Evolutionary conservation across 2,113 vertebrate species (phyloP).

Genomic region (Hemibagrus wyckioides): DNA sequence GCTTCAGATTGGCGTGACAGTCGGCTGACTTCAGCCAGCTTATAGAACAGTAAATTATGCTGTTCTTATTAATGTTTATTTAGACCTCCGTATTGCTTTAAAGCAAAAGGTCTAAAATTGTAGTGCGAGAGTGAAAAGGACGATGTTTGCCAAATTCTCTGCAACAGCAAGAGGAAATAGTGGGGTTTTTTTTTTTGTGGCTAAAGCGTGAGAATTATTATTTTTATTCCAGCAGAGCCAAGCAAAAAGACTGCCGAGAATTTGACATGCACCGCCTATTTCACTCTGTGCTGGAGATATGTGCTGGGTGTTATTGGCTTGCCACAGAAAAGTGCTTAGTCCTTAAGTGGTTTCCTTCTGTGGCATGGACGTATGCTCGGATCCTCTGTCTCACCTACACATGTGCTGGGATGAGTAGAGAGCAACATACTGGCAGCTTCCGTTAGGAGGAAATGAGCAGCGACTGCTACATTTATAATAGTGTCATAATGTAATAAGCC

Average conservation of each 20-base stretch:
- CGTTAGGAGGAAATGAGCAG: conserved; percentile 18
- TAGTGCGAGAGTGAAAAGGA: not conserved
- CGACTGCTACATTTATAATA: not conserved
- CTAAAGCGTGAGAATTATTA: not conserved
- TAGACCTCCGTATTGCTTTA: not conserved
- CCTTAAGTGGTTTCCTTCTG: conserved; percentile 34
- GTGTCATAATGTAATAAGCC: conserved; percentile 1
- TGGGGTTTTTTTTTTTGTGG: not conserved
- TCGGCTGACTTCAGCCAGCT: not conserved
- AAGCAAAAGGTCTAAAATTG: not conserved
- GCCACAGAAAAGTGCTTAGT: conserved; percentile 29
- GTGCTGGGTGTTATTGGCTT: conserved; percentile 4
- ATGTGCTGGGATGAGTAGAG: not conserved
- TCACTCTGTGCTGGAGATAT: not conserved
- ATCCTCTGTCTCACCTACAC: not conserved
- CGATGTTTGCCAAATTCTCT: not conserved
- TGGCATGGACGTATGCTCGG: not conserved
- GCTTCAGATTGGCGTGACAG: not conserved
- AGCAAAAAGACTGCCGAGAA: not conserved
- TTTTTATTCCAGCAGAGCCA: not conserved
- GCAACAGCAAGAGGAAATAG: not conserved
- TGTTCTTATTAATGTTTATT: not conserved
- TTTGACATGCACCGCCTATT: not conserved
- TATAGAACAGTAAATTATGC: not conserved
- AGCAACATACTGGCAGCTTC: not conserved